Evolutionary conservation across 2,888 invertebrate genomes (phyloP).

Genomic region (Limnephilus marmoratus): DNA sequence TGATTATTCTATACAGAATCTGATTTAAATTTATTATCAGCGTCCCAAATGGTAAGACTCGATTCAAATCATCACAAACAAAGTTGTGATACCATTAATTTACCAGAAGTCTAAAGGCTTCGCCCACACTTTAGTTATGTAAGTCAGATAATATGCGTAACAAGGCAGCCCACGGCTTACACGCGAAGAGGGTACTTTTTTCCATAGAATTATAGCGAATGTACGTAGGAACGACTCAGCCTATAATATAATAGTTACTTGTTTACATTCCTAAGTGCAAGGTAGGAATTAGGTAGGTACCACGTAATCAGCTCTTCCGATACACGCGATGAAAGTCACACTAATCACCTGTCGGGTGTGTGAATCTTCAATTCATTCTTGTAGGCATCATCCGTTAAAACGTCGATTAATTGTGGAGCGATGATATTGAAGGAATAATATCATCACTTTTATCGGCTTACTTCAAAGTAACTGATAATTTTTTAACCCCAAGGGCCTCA

Average conservation of each 20-base stretch:
- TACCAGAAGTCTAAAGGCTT: background rate
- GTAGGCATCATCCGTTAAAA: slow-evolving; percentile 11
- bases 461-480: too few species aligned
- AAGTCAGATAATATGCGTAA: background rate
- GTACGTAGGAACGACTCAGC: background rate
- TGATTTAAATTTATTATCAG: background rate
- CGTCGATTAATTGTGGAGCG: background rate
- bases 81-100: background rate
- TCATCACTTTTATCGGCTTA: background rate
- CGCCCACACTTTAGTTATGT: background rate
- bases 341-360: background rate
- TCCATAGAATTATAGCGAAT: background rate
- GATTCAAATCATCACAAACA: background rate
- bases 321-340: slow-evolving; percentile 14
- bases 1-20: background rate
- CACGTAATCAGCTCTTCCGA: slow-evolving; percentile 2
- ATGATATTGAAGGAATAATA: background rate
- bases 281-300: background rate
- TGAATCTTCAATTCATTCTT: background rate
- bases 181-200: slow-evolving; percentile 12
- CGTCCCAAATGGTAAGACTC: background rate
- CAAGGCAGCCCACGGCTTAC: background rate
- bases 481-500: too few species aligned
- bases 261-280: background rate
- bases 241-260: background rate